phyloP scores from a whole-genome alignment of 2,888 invertebrate species.

The Acanthosepion esculentum region DNA sequence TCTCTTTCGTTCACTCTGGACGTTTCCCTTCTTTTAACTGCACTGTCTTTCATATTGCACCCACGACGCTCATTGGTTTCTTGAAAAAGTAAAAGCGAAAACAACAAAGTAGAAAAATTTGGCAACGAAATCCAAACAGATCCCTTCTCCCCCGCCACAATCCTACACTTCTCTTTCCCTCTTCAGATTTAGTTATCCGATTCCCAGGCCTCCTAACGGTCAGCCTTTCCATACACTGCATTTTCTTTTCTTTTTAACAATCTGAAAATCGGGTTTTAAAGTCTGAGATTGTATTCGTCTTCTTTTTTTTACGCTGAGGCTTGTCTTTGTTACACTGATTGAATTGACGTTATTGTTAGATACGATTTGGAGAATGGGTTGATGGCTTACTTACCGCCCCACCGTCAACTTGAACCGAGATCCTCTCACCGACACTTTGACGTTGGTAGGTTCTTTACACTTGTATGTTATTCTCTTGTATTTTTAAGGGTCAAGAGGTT shows the following conservation, averaged over 20 bases:
- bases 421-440: neutral
- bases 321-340: conserved; percentile 2
- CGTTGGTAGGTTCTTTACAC: neutral
- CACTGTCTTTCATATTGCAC: neutral
- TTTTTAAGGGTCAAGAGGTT: neutral
- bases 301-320: neutral
- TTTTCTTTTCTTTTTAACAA: neutral
- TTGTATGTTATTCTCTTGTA: neutral
- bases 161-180: neutral
- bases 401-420: neutral
- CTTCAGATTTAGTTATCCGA: neutral
- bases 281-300: neutral
- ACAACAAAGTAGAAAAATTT: neutral
- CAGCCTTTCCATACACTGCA: neutral
- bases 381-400: neutral
- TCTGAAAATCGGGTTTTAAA: neutral
- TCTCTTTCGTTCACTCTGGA: neutral
- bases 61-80: neutral
- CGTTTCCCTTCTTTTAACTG: neutral
- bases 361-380: neutral
- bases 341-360: neutral
- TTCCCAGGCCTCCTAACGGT: neutral
- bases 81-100: neutral
- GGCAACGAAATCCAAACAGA: neutral
- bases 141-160: neutral